Percentiles rank a stretch among this genome's conserved stretches.
Conservation (phyloP, 1,140 invertebrate species). For the Drosophila simulans region DNA sequence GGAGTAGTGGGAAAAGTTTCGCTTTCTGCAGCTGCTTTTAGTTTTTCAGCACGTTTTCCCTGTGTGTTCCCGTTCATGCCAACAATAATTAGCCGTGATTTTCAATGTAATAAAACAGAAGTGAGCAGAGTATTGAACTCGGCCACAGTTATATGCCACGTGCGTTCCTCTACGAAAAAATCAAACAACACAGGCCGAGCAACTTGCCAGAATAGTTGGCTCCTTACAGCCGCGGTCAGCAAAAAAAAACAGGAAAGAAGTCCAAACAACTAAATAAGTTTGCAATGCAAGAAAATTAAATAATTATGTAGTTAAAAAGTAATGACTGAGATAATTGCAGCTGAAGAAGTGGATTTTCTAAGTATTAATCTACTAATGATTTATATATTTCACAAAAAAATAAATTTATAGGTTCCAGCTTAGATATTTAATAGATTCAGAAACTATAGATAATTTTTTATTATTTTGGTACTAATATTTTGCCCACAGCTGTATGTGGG, state of each 20-base stretch:
- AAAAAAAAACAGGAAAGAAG: too few relatives aligned
- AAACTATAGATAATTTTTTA: too few relatives aligned
- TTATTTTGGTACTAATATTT: neutral
- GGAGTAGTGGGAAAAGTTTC: conserved; percentile 42
- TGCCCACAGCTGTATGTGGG: neutral
- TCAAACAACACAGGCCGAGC: conserved; percentile 17
- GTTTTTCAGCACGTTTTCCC: conserved; percentile 71
- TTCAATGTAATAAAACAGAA: conserved; percentile 70
- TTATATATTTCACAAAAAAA: too few relatives aligned
- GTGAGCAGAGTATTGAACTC: conserved; percentile 69
- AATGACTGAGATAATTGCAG: too few relatives aligned
- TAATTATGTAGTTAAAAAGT: too few relatives aligned
- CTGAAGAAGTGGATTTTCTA: too few relatives aligned
- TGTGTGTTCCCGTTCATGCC: conserved; percentile 42
- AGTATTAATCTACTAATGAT: too few relatives aligned
- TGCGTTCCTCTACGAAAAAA: conserved; percentile 20
- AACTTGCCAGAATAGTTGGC: conserved; percentile 13
- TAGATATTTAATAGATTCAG: too few relatives aligned
- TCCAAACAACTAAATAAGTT: neutral
- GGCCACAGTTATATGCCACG: conserved; percentile 32
- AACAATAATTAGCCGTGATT: conserved; percentile 72
- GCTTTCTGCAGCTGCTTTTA: conserved; percentile 58
- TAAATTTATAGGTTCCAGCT: too few relatives aligned
- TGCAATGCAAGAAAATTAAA: too few relatives aligned
- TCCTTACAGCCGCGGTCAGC: neutral